phyloP scores from a whole-genome alignment of 2,113 vertebrate genomes.

The Centrocercus urophasianus region DNA sequence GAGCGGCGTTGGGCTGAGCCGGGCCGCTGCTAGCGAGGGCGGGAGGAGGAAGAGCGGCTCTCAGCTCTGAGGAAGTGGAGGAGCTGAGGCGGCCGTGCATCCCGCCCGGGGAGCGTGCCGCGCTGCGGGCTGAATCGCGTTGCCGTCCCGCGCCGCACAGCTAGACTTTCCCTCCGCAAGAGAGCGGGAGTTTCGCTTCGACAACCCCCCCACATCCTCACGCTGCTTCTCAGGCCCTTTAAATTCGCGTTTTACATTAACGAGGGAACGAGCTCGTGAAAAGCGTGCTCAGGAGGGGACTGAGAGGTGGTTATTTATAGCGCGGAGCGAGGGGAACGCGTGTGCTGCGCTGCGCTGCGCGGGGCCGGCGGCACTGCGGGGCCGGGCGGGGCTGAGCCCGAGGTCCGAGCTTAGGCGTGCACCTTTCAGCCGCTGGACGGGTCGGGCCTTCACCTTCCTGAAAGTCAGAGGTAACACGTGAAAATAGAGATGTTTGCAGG shows the following conservation, averaged over 20 bases:
- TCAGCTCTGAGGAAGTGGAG: constrained; percentile 2
- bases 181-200: accelerated
- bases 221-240: background rate
- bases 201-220: accelerated
- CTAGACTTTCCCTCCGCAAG: too few relatives aligned
- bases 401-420: too few relatives aligned
- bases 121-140: too few relatives aligned
- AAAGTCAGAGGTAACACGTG: background rate
- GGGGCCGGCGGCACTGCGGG: too few relatives aligned
- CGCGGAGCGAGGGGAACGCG: background rate
- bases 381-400: too few relatives aligned
- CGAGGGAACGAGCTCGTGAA: background rate
- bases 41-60: background rate
- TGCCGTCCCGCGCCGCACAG: too few relatives aligned
- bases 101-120: too few relatives aligned
- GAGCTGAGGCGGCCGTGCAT: background rate
- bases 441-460: background rate
- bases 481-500: background rate
- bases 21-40: background rate
- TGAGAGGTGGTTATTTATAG: constrained; percentile 57
- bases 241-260: background rate
- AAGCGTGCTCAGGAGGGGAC: background rate
- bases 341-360: background rate
- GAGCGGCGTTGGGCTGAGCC: background rate
- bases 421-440: too few relatives aligned